Percentiles rank a stretch among this genome's conserved stretches.
These are phyloP conservation scores for Stenopsyche tienmushanensis DNA, from an alignment of 1,140 invertebrate genomes.

Conservation along the genomic window DNA sequence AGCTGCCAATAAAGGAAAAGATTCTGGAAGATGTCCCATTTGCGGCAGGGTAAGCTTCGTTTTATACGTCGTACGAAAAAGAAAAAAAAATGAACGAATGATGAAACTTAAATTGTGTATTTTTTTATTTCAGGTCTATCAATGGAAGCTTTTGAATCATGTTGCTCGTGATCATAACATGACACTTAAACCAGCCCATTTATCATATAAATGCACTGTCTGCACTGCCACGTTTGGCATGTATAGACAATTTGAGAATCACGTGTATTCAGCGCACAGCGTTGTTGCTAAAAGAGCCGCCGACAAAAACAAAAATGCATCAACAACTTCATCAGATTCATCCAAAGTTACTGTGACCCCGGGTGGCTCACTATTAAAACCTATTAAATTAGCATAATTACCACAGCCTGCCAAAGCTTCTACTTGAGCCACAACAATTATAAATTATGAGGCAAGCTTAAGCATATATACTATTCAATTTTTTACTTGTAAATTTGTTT, in stretches of 20 bases:
- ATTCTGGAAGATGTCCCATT: slow-evolving; percentile 89
- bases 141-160: slow-evolving; percentile 89
- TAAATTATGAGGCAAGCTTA: not conserved
- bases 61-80: not conserved
- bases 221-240: slow-evolving; percentile 92
- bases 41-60: slow-evolving; percentile 76
- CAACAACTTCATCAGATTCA: not conserved
- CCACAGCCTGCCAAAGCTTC: not conserved
- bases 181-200: slow-evolving; percentile 86
- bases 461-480: not conserved
- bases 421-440: not conserved
- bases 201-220: slow-evolving; percentile 93
- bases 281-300: slow-evolving; percentile 78
- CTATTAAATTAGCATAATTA: slow-evolving; percentile 18
- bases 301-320: slow-evolving; percentile 58
- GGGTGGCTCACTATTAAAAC: slow-evolving; percentile 35
- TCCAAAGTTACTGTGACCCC: slow-evolving; percentile 48
- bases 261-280: slow-evolving; percentile 90
- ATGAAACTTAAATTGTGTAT: slow-evolving; percentile 11
- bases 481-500: not conserved
- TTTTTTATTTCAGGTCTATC: slow-evolving; percentile 70
- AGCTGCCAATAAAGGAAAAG: slow-evolving; percentile 91
- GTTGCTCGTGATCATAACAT: slow-evolving; percentile 88
- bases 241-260: slow-evolving; percentile 93
- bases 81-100: too few relatives aligned